A percentile compares a stretch with the other conserved stretches of the same genome.
phyloP scores from a whole-genome alignment of 64 coral and sea anemone genomes.

The Astreopora myriophthalma region DNA sequence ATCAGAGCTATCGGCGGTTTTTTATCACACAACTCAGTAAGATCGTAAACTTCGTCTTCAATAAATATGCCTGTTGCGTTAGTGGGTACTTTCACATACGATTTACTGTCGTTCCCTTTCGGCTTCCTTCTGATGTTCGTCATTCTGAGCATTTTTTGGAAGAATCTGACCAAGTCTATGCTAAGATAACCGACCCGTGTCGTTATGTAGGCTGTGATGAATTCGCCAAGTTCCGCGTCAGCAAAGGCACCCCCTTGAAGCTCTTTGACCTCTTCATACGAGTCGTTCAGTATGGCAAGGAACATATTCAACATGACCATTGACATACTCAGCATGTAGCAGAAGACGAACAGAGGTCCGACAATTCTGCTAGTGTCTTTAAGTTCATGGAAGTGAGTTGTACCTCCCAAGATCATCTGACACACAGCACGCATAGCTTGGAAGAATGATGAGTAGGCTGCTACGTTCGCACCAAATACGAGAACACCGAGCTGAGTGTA shows the following conservation, averaged over 20 bases:
- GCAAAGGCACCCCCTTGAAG: slow-evolving; percentile 25
- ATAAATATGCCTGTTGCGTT: background rate
- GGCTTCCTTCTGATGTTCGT: background rate
- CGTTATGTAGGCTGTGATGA: slow-evolving; percentile 36
- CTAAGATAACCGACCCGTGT: background rate
- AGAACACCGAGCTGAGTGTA: slow-evolving; percentile 69
- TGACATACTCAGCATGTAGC: slow-evolving; percentile 69
- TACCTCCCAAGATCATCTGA: slow-evolving; percentile 70
- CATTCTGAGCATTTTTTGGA: slow-evolving; percentile 8
- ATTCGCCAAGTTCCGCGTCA: slow-evolving; percentile 66
- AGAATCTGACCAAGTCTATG: background rate
- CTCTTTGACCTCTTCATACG: slow-evolving; percentile 65
- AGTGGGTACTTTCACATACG: slow-evolving; percentile 11
- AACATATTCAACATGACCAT: slow-evolving; percentile 81
- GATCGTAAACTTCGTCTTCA: background rate
- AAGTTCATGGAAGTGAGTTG: slow-evolving; percentile 57
- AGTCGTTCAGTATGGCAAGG: slow-evolving; percentile 75
- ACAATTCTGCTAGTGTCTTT: slow-evolving; percentile 35
- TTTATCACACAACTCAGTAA: background rate
- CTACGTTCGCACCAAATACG: slow-evolving; percentile 50
- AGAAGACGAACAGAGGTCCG: slow-evolving; percentile 62
- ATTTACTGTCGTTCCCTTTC: background rate
- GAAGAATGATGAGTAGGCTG: slow-evolving; percentile 70
- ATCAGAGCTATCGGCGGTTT: background rate
- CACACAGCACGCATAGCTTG: slow-evolving; percentile 58